Percentiles rank a stretch among this genome's conserved stretches.
phyloP scores from a whole-genome alignment of 2,888 invertebrate species.

The Branchipolynoe longqiensis region DNA sequence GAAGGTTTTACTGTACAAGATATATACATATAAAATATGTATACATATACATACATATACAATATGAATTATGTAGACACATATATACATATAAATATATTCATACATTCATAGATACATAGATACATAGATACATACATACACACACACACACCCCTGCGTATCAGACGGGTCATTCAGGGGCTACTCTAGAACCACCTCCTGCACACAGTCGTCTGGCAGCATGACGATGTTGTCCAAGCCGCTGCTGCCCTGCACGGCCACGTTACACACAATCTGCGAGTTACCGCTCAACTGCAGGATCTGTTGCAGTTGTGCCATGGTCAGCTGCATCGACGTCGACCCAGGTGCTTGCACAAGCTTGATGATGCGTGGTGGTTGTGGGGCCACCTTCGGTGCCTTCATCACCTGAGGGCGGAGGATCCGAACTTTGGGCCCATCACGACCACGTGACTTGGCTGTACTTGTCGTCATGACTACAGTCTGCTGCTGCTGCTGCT shows the following conservation, averaged over 20 bases:
- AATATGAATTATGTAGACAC: no score
- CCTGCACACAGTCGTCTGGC: constrained; percentile 50
- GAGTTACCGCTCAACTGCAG: constrained; percentile 10
- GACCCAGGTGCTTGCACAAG: constrained; percentile 35
- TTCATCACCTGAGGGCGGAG: constrained; percentile 30
- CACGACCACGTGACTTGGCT: constrained; percentile 4
- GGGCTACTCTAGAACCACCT: constrained; percentile 41
- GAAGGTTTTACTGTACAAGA: no score
- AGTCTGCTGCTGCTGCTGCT: constrained; percentile 6
- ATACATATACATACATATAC: no score
- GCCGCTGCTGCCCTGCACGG: not conserved
- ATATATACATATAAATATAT: no score
- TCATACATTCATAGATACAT: no score
- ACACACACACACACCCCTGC: no score
- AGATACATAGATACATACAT: no score
- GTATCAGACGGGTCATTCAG: no score
- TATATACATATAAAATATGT: no score
- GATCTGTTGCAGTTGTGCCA: constrained; percentile 37
- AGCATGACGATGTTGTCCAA: constrained; percentile 32
- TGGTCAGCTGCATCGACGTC: constrained; percentile 8
- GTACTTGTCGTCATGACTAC: constrained; percentile 18
- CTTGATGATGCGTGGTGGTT: constrained; percentile 24
- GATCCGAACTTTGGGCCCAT: constrained; percentile 34
- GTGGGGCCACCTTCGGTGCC: not conserved
- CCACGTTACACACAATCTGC: not conserved